A percentile compares a stretch with the other conserved stretches of the same genome.
phyloP scores from a whole-genome alignment of 2,888 invertebrate genomes.

The Dryobota labecula region DNA sequence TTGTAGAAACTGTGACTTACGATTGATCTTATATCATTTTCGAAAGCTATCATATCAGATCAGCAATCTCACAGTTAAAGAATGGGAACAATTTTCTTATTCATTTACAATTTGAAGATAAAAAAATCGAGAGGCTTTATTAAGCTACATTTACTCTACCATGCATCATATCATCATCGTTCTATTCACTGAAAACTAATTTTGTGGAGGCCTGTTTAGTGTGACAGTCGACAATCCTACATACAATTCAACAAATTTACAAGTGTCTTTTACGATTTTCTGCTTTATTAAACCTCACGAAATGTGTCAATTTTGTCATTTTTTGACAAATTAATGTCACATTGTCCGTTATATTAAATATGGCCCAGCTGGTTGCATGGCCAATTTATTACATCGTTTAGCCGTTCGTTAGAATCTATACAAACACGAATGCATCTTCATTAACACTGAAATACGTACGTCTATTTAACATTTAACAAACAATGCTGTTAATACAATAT shows the following conservation, averaged over 20 bases:
- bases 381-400: neutral
- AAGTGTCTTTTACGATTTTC: neutral
- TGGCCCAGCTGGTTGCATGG: neutral
- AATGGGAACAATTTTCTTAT: neutral
- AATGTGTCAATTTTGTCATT: neutral
- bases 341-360: neutral
- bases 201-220: neutral
- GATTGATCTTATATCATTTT: neutral
- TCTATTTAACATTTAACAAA: neutral
- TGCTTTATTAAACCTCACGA: neutral
- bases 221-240: neutral
- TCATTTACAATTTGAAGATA: neutral
- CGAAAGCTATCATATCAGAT: neutral
- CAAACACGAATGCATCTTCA: neutral
- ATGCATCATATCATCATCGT: neutral
- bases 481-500: constrained; percentile 7
- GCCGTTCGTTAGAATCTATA: neutral
- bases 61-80: neutral
- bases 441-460: neutral
- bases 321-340: neutral
- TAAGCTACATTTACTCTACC: neutral
- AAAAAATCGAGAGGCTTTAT: neutral
- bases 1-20: no score
- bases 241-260: neutral
- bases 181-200: neutral